Conservation (phyloP, 1,140 invertebrate species). For the Zaprionus kolodkinae region DNA sequence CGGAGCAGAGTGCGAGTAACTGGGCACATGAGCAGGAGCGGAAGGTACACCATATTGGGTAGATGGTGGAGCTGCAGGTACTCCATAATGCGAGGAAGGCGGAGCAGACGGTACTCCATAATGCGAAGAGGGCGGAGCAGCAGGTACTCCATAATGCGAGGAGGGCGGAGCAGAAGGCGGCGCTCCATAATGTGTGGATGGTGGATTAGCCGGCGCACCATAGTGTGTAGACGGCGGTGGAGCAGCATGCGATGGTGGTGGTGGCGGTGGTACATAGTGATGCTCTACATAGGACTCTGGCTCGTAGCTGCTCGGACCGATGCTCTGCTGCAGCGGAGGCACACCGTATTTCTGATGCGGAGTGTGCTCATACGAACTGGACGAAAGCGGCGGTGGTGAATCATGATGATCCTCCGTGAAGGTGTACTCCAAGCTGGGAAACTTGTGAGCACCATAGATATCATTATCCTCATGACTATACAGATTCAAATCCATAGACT, state of each 20-base stretch:
- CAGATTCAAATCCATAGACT: slow-evolving; percentile 78
- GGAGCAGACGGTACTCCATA: neutral
- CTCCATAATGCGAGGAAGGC: neutral
- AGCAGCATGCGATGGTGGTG: slow-evolving; percentile 33
- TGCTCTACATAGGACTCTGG: slow-evolving; percentile 46
- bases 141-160: neutral
- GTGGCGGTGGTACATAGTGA: slow-evolving; percentile 53
- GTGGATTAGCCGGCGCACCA: slow-evolving; percentile 40
- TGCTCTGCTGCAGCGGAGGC: slow-evolving; percentile 43
- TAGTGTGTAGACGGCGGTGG: slow-evolving; percentile 21
- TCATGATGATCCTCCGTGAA: slow-evolving; percentile 23
- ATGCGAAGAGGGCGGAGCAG: neutral
- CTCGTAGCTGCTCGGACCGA: slow-evolving; percentile 41
- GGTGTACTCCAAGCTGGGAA: slow-evolving; percentile 57
- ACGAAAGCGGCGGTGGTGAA: slow-evolving; percentile 12
- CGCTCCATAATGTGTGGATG: slow-evolving; percentile 6
- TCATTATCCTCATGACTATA: slow-evolving; percentile 63
- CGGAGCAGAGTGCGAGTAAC: slow-evolving; percentile 21
- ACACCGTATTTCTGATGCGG: slow-evolving; percentile 71
- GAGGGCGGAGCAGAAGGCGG: neutral
- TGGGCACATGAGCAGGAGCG: slow-evolving; percentile 36
- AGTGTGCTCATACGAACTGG: slow-evolving; percentile 38
- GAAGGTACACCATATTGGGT: slow-evolving; percentile 48
- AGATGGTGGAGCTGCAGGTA: slow-evolving; percentile 20
- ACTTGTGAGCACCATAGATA: slow-evolving; percentile 66